These are phyloP conservation scores for Poeciliopsis gracilis DNA, from an alignment of 2,797 vertebrate species.

Conservation along the genomic window DNA sequence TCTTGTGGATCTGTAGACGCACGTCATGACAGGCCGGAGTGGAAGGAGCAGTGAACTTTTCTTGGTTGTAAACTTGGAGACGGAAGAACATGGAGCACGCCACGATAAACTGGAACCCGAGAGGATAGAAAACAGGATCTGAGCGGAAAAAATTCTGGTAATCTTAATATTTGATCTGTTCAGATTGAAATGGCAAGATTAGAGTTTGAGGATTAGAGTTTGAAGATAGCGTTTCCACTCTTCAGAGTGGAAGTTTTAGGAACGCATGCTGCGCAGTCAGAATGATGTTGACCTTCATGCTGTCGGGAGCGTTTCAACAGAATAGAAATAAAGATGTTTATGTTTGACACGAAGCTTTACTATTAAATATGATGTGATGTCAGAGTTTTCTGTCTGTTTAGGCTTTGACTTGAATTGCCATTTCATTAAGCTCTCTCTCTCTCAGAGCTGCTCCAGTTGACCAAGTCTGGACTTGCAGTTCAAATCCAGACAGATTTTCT, in stretches of 20 bases:
- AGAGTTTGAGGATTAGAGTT: neutral
- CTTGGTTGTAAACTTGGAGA: constrained; percentile 6
- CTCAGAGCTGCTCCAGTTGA: constrained; percentile 54
- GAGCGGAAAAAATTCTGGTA: neutral
- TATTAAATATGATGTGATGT: neutral
- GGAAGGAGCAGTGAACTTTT: constrained; percentile 16
- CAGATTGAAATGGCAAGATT: neutral
- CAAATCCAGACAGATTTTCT: constrained; percentile 59
- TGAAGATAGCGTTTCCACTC: neutral
- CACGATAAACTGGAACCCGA: constrained; percentile 28
- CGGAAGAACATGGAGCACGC: constrained; percentile 25
- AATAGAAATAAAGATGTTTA: neutral
- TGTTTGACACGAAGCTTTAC: neutral
- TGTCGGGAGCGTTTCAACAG: neutral
- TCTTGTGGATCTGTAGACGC: constrained; percentile 20
- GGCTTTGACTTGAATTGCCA: constrained; percentile 6
- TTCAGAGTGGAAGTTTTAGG: constrained; percentile 30
- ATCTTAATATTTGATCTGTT: neutral
- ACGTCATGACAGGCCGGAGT: constrained; percentile 51
- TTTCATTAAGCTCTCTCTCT: constrained; percentile 46
- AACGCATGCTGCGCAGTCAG: constrained; percentile 44
- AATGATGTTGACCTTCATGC: constrained; percentile 30
- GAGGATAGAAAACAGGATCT: constrained; percentile 4
- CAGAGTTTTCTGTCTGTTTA: constrained; percentile 1
- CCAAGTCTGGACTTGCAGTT: constrained; percentile 74